Evolutionary conservation across 1,140 invertebrate species (phyloP), one percentile per base, ranked within the genome.

Genomic region (Sitobion miscanthi): DNA sequence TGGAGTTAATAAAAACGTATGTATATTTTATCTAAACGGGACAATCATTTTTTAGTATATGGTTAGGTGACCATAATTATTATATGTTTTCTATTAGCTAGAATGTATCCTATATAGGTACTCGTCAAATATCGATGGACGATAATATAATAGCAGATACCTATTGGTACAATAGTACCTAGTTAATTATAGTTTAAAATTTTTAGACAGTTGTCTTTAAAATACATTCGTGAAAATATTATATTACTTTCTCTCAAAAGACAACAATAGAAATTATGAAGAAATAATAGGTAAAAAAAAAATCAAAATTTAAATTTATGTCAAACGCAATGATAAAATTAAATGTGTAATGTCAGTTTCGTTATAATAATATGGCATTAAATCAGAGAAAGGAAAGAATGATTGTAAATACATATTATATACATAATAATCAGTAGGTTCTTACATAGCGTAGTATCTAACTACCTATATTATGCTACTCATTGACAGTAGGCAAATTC

Each of bases 291-390:
- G 42, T 42, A 42, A 88, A 11, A 0, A 0, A n/a, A 30, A 88
- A 47, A 35, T 49, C 30, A 35, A 88, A 88, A n/a, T 88, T 88
- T 49, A 52, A 42, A 52, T n/a, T 49, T 87, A n/a, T 87, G 45
- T 87, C 86, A 49, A 17, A 89, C n/a, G 20, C 87, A 45, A 57
- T 25, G 9, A 23, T 42, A 57, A 42, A 52, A 52, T 52, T 11
- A 54, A 88, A 54, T 30, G 49, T 52, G 2, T 89, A n/a, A 54
- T 54, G 20, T 25, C 30, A 49, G 17, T 52, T 88, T 52, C 30
- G 57, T 89, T 42, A 89, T 89, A 57, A 89, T 54, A 89, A 89
- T 54, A 38, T 23, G 25, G 2, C 86, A 49, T 87, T 87, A 87
- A 87, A 87, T 87, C 45, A 87, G 47, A 87, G 47, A 87, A 87